Base-by-base conservation (phyloP, 2,888 invertebrate genomes). In the Drosophila multiciliata region DNA sequence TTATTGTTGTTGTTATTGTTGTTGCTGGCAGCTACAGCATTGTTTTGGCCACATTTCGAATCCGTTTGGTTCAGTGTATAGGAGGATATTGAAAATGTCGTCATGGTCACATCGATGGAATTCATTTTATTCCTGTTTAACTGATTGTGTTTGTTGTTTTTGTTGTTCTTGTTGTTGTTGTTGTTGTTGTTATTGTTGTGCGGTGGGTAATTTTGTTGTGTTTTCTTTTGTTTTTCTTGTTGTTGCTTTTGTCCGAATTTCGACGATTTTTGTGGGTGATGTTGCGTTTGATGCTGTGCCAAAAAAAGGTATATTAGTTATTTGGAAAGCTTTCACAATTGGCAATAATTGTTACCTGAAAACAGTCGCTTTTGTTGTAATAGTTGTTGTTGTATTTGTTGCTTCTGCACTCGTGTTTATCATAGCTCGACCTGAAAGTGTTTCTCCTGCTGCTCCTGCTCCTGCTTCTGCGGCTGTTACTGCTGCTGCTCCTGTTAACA, bases 151-250 rank as follows among this genome's bases (percentile, higher is more conserved):
- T 63, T 71, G 29, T 70, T 69, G 48, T 62, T 58, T 29, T 68
- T 73, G 17, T 69, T 67, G 53, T 42, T 58, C 65, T 64, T 66
- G 66, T 67, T 75, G 53, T 67, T 65, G 35, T 55, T 66, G 72
- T 45, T 70, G 53, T 67, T 71, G 29, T 71, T 72, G 61, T 69
- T 71, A 40, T 54, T 73, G 78, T 68, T 66, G 71, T 77, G 66
- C 69, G 71, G 71, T 78, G 75, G 72, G 73, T 65, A 76, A 68
- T 69, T 76, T 80, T 69, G 72, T 69, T 66, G 71, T 62, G 71
- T 73, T 70, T 66, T 69, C 67, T 73, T 53, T 64, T 65, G 61
- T 35, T 36, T 77, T 48, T 65, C 73, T 65, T 73, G 55, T 64
- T 66, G 65, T 62, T 54, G 63, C 48, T 64, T 42, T 54, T 71